Evolutionary conservation across 2,797 vertebrate genomes (phyloP).

Genomic region (Cynopterus sphinx): DNA sequence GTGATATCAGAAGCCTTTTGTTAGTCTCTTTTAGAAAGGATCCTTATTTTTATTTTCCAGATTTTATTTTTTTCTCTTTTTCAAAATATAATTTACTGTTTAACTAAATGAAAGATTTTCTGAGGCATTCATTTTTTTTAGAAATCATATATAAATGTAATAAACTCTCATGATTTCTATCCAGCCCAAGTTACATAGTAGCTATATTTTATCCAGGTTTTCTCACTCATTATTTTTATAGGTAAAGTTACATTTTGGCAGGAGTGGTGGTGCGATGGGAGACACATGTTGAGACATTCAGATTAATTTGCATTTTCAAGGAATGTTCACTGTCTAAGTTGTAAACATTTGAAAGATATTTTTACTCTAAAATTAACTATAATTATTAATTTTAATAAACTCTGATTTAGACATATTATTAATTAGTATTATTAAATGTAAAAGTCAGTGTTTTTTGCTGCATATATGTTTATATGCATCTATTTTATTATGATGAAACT

Average conservation of each 20-base stretch:
- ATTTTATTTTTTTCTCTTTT: constrained; percentile 23
- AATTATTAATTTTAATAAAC: constrained; percentile 41
- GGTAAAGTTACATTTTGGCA: background rate
- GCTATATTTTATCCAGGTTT: background rate
- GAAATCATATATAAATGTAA: background rate
- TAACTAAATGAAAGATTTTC: constrained; percentile 53
- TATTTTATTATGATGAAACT: constrained; percentile 7
- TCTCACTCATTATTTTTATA: background rate
- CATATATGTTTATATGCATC: background rate
- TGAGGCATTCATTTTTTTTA: background rate
- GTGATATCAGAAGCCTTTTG: constrained; percentile 32
- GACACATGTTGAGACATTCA: background rate
- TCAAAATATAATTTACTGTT: constrained; percentile 23
- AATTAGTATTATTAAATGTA: background rate
- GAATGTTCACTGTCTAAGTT: background rate
- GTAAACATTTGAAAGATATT: constrained; percentile 3
- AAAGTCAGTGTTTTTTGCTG: background rate
- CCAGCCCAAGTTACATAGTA: background rate
- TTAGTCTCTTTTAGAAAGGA: constrained; percentile 49
- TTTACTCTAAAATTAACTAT: constrained; percentile 34
- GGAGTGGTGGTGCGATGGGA: background rate
- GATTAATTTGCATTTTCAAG: constrained; percentile 45
- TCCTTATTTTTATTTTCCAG: constrained; percentile 40
- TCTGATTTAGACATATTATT: background rate
- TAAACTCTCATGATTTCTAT: background rate